Base-by-base conservation (phyloP, 2,797 vertebrate genomes). In the Sebastes taczanowskii region DNA sequence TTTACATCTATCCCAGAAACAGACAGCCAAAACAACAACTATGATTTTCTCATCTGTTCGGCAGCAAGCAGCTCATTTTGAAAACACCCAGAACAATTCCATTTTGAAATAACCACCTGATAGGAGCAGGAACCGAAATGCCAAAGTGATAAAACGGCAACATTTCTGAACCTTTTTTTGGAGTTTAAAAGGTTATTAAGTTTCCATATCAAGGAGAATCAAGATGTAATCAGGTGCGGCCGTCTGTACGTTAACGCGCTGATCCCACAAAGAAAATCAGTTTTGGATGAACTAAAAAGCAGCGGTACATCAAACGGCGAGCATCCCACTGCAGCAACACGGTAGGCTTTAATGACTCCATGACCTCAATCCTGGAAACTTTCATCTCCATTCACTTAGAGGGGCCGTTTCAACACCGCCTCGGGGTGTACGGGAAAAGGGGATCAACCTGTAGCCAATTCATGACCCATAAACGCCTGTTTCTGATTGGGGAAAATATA, bases 321-420 rank as follows among this genome's bases (percentile, higher is more conserved):
- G 76, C 68, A 23, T n/a, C 73, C 73, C 65, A 20, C 67, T 18
- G 76, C 77, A 74, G 78, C 62, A 74, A 70, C 46, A n/a, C 18
- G 20, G 49, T 42, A 49, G 49, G 67, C 66, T 89, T 80, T 77
- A 81, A 83, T 68, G 67, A 84, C 80, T 80, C 11, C 0, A 1
- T 77, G 75, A 81, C 84, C 84, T 88, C 78, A 63, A 89, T 82
- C 71, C 64, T 66, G 66, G 30, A 78, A 83, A 89, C 88, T 77
- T 90, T 85, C 74, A 88, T 85, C 81, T 84, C 70, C 63, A 60
- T 87, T 78, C 77, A 77, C 11, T 3, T 66, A 42, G 5, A 30
- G 76, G 4, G 71, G 60, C 64, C 78, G 42, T 82, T 84, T 88
- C 63, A 74, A 71, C 74, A 55, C 6, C 10, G 83, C 88, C 84